Base-by-base conservation (phyloP, 2,113 vertebrate genomes). In the Psilopogon haemacephalus region DNA sequence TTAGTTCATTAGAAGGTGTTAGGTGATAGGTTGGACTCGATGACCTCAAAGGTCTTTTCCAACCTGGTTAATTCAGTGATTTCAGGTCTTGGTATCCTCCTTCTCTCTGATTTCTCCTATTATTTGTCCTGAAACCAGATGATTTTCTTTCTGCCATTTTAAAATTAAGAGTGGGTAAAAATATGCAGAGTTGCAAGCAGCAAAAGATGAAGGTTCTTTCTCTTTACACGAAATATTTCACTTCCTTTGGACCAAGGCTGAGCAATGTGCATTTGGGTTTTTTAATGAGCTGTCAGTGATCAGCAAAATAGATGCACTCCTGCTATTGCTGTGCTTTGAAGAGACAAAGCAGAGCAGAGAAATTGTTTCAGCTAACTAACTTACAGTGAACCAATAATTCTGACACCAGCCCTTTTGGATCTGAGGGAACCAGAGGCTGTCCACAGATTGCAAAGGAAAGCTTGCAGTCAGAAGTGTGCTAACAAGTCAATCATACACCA, bases 301-400 rank as follows among this genome's bases (percentile, higher is more conserved):
- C 18, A 93, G 88, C 52, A 73, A 97, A 96, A 94, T 86, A 97
- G 92, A 96, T 93, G 86, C 85, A 69, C 14, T 91, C n/a, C 35
- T 86, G 74, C 33, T 93, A 27, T 91, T 95, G 91, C 55, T 60
- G 60, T 86, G 42, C 80, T 78, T 90, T 65, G 77, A 84, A 92
- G 88, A 84, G 90, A 84, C 84, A 72, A 94, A 94, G 30, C 84
- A 95, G 48, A 88, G 2, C 6, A n/a, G n/a, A 38, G 37, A 80
- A 71, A 85, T 69, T 89, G 23, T 56, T 56, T 79, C 48, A 79
- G 28, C 12, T 69, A 64, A 74, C 59, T 15, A 73, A 73, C 16
- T 83, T 62, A 65, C 17, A 72, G 30, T 74, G n/a, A 94, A 52
- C 8, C n/a, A 62, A 11, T 30, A 89, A 68, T 42, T 76, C 35